Evolutionary conservation across 2,797 vertebrate species (phyloP).

Genomic region (Sparus aurata): DNA sequence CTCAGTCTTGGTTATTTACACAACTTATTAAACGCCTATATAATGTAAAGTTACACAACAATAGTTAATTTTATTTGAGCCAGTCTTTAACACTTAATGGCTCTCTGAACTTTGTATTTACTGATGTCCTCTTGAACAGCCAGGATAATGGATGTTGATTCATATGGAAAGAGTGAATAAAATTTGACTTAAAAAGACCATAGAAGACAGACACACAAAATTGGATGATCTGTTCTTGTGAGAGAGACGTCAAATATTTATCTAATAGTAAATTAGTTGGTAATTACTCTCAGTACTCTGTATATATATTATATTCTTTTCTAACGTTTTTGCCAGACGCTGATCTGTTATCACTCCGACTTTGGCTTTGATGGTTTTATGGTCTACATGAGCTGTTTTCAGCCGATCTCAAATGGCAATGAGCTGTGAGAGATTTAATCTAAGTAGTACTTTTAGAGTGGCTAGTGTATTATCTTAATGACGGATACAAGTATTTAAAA

Average conservation of each 20-base stretch:
- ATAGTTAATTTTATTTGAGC: too few relatives aligned
- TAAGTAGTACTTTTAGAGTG: background rate
- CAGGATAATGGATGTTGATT: too few relatives aligned
- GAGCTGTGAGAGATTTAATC: background rate
- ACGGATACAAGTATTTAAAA: too few relatives aligned
- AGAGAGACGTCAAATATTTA: background rate
- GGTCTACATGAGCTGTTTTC: constrained; percentile 4
- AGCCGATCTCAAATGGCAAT: background rate
- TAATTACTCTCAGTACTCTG: background rate
- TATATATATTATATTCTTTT: constrained; percentile 11
- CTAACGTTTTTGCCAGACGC: constrained; percentile 13
- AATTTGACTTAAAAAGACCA: too few relatives aligned
- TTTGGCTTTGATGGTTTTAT: constrained; percentile 33
- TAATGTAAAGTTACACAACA: too few relatives aligned
- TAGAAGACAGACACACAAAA: background rate
- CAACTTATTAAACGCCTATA: too few relatives aligned
- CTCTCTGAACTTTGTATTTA: too few relatives aligned
- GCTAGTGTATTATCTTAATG: background rate
- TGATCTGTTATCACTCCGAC: constrained; percentile 37
- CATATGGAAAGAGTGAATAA: too few relatives aligned
- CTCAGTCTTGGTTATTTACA: too few relatives aligned
- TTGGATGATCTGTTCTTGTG: background rate
- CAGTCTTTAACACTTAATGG: too few relatives aligned
- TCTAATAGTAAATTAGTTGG: background rate
- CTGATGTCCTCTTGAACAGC: too few relatives aligned